These are phyloP conservation scores for Drymodes brunneopygia DNA, from an alignment of 2,113 vertebrate species.

Conservation along the genomic window DNA sequence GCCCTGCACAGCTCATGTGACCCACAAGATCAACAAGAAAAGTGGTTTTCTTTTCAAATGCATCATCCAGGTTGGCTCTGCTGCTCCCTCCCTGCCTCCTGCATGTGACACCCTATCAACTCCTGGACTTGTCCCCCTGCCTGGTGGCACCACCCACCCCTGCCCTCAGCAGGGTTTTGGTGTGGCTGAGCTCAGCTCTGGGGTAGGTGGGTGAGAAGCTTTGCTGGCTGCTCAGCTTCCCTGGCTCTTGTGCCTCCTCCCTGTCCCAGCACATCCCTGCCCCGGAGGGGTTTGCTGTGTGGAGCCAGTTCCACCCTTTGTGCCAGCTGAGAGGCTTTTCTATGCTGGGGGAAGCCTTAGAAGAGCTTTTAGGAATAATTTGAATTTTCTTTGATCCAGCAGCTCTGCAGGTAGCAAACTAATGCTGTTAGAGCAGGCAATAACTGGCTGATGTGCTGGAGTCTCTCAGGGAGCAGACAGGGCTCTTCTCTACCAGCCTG, in stretches of 20 bases:
- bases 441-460: not conserved
- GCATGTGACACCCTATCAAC: fast-evolving
- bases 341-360: not conserved
- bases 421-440: not conserved
- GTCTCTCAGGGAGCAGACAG: fast-evolving
- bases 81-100: not conserved
- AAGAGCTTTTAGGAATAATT: not conserved
- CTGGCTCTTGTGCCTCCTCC: not conserved
- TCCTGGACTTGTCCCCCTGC: not conserved
- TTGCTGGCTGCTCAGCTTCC: not conserved
- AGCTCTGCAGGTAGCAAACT: not conserved
- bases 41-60: not conserved
- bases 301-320: not conserved
- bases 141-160: not conserved
- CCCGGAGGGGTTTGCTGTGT: fast-evolving
- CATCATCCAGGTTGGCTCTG: not conserved
- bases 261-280: not conserved
- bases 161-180: not conserved
- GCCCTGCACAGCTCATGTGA: not conserved
- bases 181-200: not conserved
- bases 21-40: not conserved
- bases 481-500: not conserved
- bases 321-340: constrained; percentile 11
- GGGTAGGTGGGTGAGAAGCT: not conserved
- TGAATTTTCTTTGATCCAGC: not conserved